Conservation (phyloP, 1,140 invertebrate genomes). For the Phortica variegata region DNA sequence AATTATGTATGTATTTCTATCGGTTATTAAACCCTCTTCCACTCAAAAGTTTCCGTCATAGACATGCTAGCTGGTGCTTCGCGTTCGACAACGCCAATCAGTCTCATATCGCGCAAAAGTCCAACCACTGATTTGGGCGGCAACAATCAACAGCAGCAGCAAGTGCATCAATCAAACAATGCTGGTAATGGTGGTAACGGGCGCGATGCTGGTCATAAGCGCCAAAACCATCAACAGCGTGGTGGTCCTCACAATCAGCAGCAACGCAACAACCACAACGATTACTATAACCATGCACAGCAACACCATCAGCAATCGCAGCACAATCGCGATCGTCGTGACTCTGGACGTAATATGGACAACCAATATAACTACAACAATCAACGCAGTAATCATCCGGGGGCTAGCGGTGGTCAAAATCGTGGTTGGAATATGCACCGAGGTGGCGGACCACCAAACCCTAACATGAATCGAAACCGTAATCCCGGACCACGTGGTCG, state of each 20-base stretch:
- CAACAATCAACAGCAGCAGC: slow-evolving; percentile 62
- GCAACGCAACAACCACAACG: slow-evolving; percentile 30
- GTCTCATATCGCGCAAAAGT: slow-evolving; percentile 70
- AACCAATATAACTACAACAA: slow-evolving; percentile 55
- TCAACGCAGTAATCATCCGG: slow-evolving; percentile 31
- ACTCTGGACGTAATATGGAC: slow-evolving; percentile 48
- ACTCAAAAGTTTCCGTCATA: slow-evolving; percentile 63
- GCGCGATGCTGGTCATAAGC: slow-evolving; percentile 14
- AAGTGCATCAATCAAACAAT: slow-evolving; percentile 25
- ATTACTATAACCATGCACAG: slow-evolving; percentile 46
- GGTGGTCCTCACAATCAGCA: slow-evolving; percentile 36
- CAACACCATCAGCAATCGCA: slow-evolving; percentile 29
- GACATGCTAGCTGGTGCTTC: slow-evolving; percentile 74
- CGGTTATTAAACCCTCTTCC: too few species aligned
- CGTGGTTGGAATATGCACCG: slow-evolving; percentile 52
- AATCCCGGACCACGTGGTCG: slow-evolving; percentile 38
- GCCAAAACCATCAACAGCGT: slow-evolving; percentile 38
- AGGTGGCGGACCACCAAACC: slow-evolving; percentile 34
- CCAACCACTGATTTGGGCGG: slow-evolving; percentile 81
- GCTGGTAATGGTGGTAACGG: slow-evolving; percentile 11
- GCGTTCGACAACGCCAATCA: slow-evolving; percentile 74
- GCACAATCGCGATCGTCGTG: slow-evolving; percentile 44
- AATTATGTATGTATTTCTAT: too few species aligned
- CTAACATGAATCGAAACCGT: slow-evolving; percentile 48
- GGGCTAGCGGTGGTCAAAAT: slow-evolving; percentile 18